phyloP scores from a whole-genome alignment of 2,797 vertebrate genomes.

The Cheirogaleus major region DNA sequence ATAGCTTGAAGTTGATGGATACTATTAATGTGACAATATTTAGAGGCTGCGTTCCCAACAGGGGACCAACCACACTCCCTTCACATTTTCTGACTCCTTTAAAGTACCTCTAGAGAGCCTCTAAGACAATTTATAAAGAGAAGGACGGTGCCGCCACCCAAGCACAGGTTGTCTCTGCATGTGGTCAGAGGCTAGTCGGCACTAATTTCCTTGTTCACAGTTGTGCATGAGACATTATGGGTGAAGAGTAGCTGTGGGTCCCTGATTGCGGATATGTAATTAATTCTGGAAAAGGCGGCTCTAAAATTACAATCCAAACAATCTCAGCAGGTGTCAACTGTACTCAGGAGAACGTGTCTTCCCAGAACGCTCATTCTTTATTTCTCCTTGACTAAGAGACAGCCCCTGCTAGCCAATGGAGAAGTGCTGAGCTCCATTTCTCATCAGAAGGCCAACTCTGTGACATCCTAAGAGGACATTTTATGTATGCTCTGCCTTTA shows the following conservation, averaged over 20 bases:
- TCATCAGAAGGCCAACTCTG: neutral
- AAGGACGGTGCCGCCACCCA: neutral
- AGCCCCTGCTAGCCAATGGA: neutral
- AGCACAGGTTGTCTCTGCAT: conserved; percentile 37
- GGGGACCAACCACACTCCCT: neutral
- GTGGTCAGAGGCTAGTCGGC: conserved; percentile 67
- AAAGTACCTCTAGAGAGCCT: neutral
- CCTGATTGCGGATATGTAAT: conserved; percentile 76
- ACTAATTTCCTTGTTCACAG: conserved; percentile 73
- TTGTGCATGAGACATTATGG: conserved; percentile 69
- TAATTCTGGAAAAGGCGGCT: conserved; percentile 78
- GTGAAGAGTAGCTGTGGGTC: conserved; percentile 72
- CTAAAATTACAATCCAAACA: conserved; percentile 71
- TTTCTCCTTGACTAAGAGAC: neutral
- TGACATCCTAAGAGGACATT: neutral
- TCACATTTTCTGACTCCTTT: neutral
- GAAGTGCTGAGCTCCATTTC: neutral
- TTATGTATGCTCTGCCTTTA: neutral
- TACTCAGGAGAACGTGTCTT: conserved; percentile 68
- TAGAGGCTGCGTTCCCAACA: neutral
- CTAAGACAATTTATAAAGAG: neutral
- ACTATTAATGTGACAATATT: neutral
- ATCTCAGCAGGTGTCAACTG: conserved; percentile 82
- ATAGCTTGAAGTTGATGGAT: neutral
- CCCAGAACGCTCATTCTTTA: conserved; percentile 46